Evolutionary conservation across 2,797 vertebrate species (phyloP).

Genomic region (Phoebastria nigripes): DNA sequence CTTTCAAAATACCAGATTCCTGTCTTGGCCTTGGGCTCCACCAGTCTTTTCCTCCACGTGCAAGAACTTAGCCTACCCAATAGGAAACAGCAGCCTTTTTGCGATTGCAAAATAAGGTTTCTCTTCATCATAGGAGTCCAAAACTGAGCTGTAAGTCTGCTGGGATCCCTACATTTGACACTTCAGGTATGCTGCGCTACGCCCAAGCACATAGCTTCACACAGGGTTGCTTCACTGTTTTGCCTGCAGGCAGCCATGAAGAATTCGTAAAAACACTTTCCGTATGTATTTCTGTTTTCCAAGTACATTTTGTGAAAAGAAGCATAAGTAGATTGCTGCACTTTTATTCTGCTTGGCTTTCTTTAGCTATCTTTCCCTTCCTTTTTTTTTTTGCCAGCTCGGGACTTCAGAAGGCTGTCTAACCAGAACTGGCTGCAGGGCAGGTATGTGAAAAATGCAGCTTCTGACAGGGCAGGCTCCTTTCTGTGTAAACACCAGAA

Average conservation of each 20-base stretch:
- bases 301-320: background rate
- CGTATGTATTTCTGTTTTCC: background rate
- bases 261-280: background rate
- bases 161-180: background rate
- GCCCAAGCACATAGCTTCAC: background rate
- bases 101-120: background rate
- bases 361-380: background rate
- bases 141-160: background rate
- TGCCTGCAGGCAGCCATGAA: background rate
- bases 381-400: background rate
- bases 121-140: background rate
- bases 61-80: background rate
- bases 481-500: conserved; percentile 4
- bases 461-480: conserved; percentile 11
- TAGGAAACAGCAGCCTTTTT: background rate
- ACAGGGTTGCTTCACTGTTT: background rate
- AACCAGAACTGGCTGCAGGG: conserved; percentile 23
- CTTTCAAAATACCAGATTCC: background rate
- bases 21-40: background rate
- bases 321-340: background rate
- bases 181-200: background rate
- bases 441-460: conserved; percentile 60
- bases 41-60: background rate
- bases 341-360: background rate
- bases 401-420: background rate